These are phyloP conservation scores for Myotis vivesi DNA, from an alignment of 2,797 vertebrate genomes.

Conservation along the genomic window DNA sequence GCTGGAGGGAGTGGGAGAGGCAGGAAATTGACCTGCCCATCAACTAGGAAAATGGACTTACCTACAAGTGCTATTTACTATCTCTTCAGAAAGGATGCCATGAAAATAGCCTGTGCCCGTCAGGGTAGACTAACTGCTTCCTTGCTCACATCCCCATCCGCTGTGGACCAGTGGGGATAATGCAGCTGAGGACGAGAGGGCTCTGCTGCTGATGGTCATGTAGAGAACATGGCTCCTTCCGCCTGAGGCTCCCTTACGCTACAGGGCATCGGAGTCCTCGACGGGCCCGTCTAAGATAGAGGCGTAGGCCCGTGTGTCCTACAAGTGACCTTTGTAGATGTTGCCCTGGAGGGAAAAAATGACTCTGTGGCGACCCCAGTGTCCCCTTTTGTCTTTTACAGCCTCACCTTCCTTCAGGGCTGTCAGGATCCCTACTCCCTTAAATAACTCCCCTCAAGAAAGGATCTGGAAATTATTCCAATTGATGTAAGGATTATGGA, in stretches of 20 bases:
- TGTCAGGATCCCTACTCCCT: neutral
- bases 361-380: neutral
- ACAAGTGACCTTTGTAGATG: neutral
- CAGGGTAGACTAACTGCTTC: constrained; percentile 39
- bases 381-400: neutral
- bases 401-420: neutral
- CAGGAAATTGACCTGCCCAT: neutral
- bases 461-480: neutral
- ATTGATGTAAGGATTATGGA: neutral
- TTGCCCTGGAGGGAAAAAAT: neutral
- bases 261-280: neutral
- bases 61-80: constrained; percentile 42
- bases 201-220: neutral
- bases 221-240: neutral
- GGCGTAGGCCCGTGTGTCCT: neutral
- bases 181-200: neutral
- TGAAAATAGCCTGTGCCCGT: constrained; percentile 31
- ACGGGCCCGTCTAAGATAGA: neutral
- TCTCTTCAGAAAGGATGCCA: constrained; percentile 46
- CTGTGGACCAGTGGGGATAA: neutral
- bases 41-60: constrained; percentile 41
- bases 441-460: neutral
- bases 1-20: neutral
- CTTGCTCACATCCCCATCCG: neutral
- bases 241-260: neutral